Percentiles rank a stretch among this genome's conserved stretches.
Conservation (phyloP, 2,113 vertebrate species). For the Mesembrinibis cayennensis region DNA sequence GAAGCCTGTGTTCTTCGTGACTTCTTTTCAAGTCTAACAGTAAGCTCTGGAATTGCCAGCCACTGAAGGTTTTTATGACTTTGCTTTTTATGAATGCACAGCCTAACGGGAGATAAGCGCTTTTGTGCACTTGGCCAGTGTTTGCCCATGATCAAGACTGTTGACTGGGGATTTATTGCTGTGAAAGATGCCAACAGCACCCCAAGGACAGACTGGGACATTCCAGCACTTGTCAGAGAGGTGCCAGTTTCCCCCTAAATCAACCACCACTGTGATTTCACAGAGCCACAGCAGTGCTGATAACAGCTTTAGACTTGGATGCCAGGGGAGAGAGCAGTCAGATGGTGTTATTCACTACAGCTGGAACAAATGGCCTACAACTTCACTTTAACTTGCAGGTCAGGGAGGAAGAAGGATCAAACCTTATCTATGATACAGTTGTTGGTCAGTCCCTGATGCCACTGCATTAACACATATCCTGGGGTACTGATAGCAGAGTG, state of each 20-base stretch:
- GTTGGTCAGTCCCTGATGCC: neutral
- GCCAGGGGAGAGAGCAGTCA: neutral
- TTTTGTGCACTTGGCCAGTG: conserved; percentile 55
- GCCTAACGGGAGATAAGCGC: conserved; percentile 51
- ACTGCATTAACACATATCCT: neutral
- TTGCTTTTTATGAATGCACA: conserved; percentile 59
- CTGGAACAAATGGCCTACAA: neutral
- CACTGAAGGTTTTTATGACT: conserved; percentile 66
- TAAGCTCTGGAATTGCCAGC: conserved; percentile 54
- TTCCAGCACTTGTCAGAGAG: conserved; percentile 67
- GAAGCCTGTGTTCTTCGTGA: conserved; percentile 25
- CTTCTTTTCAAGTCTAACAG: conserved; percentile 58
- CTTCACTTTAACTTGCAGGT: neutral
- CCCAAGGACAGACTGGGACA: conserved; percentile 71
- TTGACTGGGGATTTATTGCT: conserved; percentile 46
- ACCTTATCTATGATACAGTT: neutral
- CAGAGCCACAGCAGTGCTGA: neutral
- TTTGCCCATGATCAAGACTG: conserved; percentile 56
- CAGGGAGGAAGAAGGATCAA: neutral
- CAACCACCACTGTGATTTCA: conserved; percentile 8
- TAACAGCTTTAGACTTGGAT: neutral
- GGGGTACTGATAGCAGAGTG: neutral
- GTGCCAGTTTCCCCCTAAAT: conserved; percentile 55
- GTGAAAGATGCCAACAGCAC: conserved; percentile 62
- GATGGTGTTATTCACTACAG: neutral